These are phyloP conservation scores for Phortica magna DNA, from an alignment of 2,888 invertebrate genomes.

Conservation along the genomic window DNA sequence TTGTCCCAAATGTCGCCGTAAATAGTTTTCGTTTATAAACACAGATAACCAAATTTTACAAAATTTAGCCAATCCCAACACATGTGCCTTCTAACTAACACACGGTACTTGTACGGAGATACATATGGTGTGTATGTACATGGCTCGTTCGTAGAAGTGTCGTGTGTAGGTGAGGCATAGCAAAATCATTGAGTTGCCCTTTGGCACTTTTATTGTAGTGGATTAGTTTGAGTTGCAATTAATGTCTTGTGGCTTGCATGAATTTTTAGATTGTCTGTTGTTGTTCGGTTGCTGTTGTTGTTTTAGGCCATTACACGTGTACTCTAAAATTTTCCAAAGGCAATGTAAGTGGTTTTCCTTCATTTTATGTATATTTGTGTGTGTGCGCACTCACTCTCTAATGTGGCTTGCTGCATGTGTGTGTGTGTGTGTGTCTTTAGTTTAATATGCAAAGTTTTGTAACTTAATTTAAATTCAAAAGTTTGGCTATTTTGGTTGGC, in stretches of 20 bases:
- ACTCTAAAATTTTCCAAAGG: background rate
- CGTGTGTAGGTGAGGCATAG: background rate
- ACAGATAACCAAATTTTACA: background rate
- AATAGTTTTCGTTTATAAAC: background rate
- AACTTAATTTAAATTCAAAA: slow-evolving; percentile 22
- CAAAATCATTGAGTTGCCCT: background rate
- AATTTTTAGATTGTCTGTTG: background rate
- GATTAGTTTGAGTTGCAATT: slow-evolving; percentile 22
- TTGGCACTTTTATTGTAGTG: slow-evolving; percentile 19
- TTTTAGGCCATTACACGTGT: slow-evolving; percentile 17
- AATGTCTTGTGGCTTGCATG: slow-evolving; percentile 24
- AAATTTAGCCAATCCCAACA: background rate
- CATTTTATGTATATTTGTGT: background rate
- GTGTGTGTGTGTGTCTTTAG: slow-evolving; percentile 1
- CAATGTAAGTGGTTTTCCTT: background rate
- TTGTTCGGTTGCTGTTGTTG: slow-evolving; percentile 12
- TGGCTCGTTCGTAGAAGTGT: background rate
- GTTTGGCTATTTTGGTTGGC: background rate
- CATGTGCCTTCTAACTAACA: too few relatives aligned
- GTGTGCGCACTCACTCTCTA: background rate
- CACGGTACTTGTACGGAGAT: too few relatives aligned
- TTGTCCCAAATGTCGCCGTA: background rate
- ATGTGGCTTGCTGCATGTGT: background rate
- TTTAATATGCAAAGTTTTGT: slow-evolving; percentile 28
- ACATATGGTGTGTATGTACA: too few relatives aligned